Evolutionary conservation across 1,140 invertebrate species (phyloP), one percentile per base, ranked within the genome.

Genomic region (Ctenoplectra terminalis): DNA sequence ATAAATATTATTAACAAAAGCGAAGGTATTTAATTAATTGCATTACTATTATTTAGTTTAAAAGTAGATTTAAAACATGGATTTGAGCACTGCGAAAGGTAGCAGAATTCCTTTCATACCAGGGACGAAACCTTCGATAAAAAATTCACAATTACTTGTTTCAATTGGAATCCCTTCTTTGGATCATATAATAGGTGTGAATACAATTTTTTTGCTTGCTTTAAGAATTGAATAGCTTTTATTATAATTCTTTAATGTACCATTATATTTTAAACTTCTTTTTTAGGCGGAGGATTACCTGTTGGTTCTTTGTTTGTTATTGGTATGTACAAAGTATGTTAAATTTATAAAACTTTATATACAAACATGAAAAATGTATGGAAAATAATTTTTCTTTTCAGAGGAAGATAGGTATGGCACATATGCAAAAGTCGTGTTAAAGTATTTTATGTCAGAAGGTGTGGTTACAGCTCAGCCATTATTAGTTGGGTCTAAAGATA

Each of bases 371-470:
- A 54, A 20, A 4, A 1, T 20, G 34, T 40, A 26, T 73, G 17
- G 40, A 82, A 79, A 48, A 72, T 63, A 56, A 56, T 81, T 82
- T 76, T 67, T 23, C 20, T 58, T 84, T 82, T 66, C 92, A 97
- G 97, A 98, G 92, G 97, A 98, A 95, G 97, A 98, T 94, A 94
- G 94, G 4, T 96, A 96, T 91, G 96, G 96, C 48, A 95, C 94
- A 58, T 97, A 98, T 91, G 95, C 96, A 40, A 96, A 96, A 93
- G 93, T 97, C 43, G 92, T 98, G 81, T 92, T 96, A 23, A 98
- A 97, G 91, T 98, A 98, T 92, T 98, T 97, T 85, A 91, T 97
- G 83, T 96, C 97, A 40, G 97, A 98, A 94, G 97, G 97, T 52
- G 92, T 97, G 48, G 95, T 96, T 23, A 96, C 95, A 80, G 94